Base-by-base conservation (phyloP, 2,888 invertebrate species). In the Megamerina dolium region DNA sequence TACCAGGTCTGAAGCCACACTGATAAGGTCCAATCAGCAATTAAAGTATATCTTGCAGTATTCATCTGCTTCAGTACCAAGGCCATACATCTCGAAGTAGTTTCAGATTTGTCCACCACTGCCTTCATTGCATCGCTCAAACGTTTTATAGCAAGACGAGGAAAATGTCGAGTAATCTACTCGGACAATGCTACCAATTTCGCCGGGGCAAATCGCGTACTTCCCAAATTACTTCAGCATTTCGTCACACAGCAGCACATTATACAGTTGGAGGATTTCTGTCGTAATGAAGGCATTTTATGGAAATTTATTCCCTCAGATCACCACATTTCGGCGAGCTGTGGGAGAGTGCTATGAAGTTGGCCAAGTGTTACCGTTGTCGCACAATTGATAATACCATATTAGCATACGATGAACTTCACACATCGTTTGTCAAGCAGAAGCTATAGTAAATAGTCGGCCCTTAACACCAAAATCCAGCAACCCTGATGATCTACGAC, bases 301-400 rank as follows among this genome's bases (percentile, higher is more conserved):
- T 41, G 37, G 42, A 38, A 35, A 10, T 45, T 45, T 16, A 48
- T 48, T 12, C 38, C 41, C 3, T 41, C 41, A n/a, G 41, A 2
- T 45, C 41, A 8, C 45, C 50, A 14, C 45, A 51, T 18, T 45
- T 51, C 34, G 51, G 43, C 2, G 48, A 40, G 6, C 38, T 49
- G n/a, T 51, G 39, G 43, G 48, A 51, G 23, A 43, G 43, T 29
- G 49, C 45, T 8, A 47, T 49, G 2, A 51, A 49, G 31, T 35
- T 41, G 20, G 43, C 43, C 12, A 46, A 51, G 21, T 29, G 37
- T 13, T 26, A 26, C 10, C 23, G 18, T 16, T 27, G 34, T 33
- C 26, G 34, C 23, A 10, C 27, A 1, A 40, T 48, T 27, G 38
- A 38, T 4, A 13, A 4, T 6, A 30, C 43, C 18, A 31, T 40